These are phyloP conservation scores for Papilio aristodemus DNA, from an alignment of 1,140 invertebrate species.

Conservation along the genomic window DNA sequence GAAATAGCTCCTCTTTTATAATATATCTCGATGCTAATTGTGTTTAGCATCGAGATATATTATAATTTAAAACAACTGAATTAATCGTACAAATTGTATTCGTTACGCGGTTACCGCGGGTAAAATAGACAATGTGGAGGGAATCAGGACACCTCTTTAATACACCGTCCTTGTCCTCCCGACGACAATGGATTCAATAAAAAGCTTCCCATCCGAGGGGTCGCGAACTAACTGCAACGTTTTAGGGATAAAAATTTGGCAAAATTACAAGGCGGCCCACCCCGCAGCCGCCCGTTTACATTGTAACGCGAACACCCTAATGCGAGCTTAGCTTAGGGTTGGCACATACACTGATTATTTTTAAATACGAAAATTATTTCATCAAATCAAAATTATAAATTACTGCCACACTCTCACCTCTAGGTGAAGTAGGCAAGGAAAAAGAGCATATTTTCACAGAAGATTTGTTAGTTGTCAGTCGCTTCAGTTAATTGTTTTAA, in stretches of 20 bases:
- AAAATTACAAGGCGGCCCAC: slow-evolving; percentile 73
- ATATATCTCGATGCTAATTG: no score
- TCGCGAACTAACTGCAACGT: slow-evolving; percentile 48
- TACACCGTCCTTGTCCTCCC: slow-evolving; percentile 47
- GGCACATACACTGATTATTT: slow-evolving; percentile 25
- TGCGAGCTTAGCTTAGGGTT: slow-evolving; percentile 71
- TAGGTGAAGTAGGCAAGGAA: no score
- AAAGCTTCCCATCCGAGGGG: slow-evolving; percentile 50
- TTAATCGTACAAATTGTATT: slow-evolving; percentile 12
- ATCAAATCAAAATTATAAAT: not conserved
- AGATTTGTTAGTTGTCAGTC: no score
- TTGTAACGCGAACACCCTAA: slow-evolving; percentile 77
- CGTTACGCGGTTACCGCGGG: slow-evolving; percentile 14
- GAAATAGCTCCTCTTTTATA: not conserved
- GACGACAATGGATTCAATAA: slow-evolving; percentile 51
- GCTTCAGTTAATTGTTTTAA: no score
- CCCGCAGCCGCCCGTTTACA: slow-evolving; percentile 65
- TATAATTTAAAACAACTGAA: slow-evolving; percentile 23
- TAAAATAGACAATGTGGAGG: slow-evolving; percentile 21
- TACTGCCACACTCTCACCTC: no score
- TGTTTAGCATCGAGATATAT: no score
- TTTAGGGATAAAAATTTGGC: slow-evolving; percentile 74
- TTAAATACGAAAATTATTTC: not conserved
- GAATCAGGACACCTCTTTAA: slow-evolving; percentile 55
- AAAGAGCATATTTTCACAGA: no score